Percentiles rank a stretch among this genome's conserved stretches.
Conservation (phyloP, 2,113 vertebrate genomes). For the Crypturellus undulatus region DNA sequence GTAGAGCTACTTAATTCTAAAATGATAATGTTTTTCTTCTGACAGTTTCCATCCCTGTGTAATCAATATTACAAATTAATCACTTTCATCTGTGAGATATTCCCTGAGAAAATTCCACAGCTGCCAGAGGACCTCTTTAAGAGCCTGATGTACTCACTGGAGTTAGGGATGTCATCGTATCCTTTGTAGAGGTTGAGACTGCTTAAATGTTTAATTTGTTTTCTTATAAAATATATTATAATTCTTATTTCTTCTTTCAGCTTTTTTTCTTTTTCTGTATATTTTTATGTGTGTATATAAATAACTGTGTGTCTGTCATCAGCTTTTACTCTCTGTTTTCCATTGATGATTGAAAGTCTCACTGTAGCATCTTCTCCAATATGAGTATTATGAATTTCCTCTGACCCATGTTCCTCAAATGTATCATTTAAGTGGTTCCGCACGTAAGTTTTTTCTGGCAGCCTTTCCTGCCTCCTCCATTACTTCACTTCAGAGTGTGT, state of each 20-base stretch:
- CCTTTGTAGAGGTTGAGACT: constrained; percentile 76
- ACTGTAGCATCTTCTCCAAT: neutral
- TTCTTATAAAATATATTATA: neutral
- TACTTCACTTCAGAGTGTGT: constrained; percentile 51
- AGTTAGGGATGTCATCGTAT: constrained; percentile 99
- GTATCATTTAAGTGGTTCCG: constrained; percentile 24
- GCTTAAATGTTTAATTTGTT: neutral
- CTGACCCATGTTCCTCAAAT: neutral
- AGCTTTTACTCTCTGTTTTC: neutral
- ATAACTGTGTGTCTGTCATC: neutral
- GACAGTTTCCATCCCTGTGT: constrained; percentile 96
- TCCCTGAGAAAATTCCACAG: constrained; percentile 98
- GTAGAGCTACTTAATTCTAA: neutral
- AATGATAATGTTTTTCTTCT: constrained; percentile 48
- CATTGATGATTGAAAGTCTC: neutral
- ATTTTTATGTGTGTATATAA: neutral
- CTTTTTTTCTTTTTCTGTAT: neutral
- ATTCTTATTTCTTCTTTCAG: neutral
- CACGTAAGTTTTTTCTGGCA: constrained; percentile 60
- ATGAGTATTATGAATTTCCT: neutral
- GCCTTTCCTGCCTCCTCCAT: constrained; percentile 32
- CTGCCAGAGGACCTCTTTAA: constrained; percentile 98
- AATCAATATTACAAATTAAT: constrained; percentile 99
- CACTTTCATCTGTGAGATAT: constrained; percentile 99
- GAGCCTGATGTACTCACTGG: constrained; percentile 98